A percentile compares a stretch with the other conserved stretches of the same genome.
phyloP scores from a whole-genome alignment of 2,888 invertebrate genomes.

The Pterostichus niger region DNA sequence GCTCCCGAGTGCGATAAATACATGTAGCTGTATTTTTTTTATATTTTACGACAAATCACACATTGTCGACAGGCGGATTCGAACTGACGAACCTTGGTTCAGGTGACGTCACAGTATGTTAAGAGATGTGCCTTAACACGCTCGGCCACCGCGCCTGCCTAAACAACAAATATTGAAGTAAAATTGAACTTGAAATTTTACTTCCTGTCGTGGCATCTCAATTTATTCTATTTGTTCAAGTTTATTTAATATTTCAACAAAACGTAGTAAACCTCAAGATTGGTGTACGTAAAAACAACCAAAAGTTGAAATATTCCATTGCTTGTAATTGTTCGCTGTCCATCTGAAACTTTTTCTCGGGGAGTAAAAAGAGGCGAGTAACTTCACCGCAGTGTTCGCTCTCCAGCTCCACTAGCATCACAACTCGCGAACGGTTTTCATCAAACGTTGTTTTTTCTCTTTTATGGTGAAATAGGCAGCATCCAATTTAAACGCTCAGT shows the following conservation, averaged over 20 bases:
- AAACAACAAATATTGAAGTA: no score
- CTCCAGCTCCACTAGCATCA: conserved; percentile 15
- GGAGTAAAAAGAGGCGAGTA: not conserved
- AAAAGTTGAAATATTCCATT: conserved; percentile 19
- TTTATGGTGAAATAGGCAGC: conserved; percentile 50
- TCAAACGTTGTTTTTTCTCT: conserved; percentile 52
- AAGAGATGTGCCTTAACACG: no score
- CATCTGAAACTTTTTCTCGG: conserved; percentile 17
- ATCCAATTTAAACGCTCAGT: conserved; percentile 58
- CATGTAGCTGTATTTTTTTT: no score
- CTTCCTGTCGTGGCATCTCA: no score
- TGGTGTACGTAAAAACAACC: conserved; percentile 2
- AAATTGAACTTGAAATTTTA: no score
- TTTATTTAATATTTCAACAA: conserved; percentile 19
- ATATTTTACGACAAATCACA: no score
- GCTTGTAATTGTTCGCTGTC: conserved; percentile 19
- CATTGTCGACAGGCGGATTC: no score
- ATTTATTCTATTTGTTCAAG: not conserved
- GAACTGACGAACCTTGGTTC: no score
- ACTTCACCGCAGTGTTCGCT: no score
- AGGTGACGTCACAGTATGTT: no score
- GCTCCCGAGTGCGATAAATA: no score
- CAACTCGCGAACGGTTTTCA: conserved; percentile 44
- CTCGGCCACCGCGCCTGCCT: no score
- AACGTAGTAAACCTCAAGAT: not conserved